Evolutionary conservation across 2,888 invertebrate species (phyloP).

Genomic region (Machimus rusticus): DNA sequence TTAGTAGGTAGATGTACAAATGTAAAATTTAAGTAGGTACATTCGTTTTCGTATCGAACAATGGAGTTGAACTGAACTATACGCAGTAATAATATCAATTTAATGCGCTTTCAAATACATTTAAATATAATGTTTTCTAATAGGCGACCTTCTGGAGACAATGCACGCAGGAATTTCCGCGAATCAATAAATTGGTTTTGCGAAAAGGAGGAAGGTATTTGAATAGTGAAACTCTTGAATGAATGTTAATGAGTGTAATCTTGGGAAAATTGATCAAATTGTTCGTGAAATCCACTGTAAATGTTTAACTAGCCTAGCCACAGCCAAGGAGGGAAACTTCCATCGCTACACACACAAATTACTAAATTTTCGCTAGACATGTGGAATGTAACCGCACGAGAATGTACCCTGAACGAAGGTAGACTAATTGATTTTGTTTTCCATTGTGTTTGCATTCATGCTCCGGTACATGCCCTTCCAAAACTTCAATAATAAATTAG

Average conservation of each 20-base stretch:
- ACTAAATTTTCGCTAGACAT: not conserved
- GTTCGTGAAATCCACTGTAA: not conserved
- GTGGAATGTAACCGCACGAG: not conserved
- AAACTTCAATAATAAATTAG: slow-evolving; percentile 18
- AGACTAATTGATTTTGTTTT: slow-evolving; percentile 21
- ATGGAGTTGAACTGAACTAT: not conserved
- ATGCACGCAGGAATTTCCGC: not conserved
- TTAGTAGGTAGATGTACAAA: too few relatives aligned
- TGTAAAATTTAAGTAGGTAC: too few relatives aligned
- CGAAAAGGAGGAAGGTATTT: not conserved
- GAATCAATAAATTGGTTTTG: not conserved
- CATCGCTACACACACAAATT: not conserved
- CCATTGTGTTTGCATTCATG: slow-evolving; percentile 1
- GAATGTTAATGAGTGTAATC: not conserved
- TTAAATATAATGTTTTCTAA: not conserved
- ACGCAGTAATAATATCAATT: not conserved
- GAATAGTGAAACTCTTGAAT: not conserved
- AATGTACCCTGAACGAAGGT: not conserved
- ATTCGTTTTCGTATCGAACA: not conserved
- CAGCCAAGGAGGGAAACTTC: not conserved
- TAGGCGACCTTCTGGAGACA: not conserved
- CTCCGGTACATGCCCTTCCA: not conserved
- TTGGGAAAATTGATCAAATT: not conserved
- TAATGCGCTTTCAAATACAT: not conserved
- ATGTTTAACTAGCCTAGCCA: not conserved